Evolutionary conservation across 2,797 vertebrate genomes (phyloP).

Genomic region (Melanotaenia trifasciata): DNA sequence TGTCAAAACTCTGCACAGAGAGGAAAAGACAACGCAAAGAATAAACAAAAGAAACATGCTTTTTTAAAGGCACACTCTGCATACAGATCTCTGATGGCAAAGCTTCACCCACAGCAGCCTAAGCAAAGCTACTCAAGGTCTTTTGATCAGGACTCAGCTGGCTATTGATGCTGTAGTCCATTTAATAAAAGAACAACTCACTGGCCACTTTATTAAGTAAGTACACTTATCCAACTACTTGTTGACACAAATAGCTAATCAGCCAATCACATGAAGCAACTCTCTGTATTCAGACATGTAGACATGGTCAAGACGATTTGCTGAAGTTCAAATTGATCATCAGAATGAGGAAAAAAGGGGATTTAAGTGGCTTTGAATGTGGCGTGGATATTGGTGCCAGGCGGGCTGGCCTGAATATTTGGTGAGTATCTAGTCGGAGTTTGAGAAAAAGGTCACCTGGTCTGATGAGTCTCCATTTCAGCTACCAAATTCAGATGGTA

Average conservation of each 20-base stretch:
- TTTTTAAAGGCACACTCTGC: constrained; percentile 75
- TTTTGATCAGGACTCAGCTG: constrained; percentile 21
- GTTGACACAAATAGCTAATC: background rate
- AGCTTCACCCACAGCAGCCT: constrained; percentile 63
- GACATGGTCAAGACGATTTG: background rate
- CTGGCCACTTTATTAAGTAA: background rate
- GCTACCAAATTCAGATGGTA: background rate
- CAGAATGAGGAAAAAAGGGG: background rate
- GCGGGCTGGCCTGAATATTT: background rate
- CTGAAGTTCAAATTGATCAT: background rate
- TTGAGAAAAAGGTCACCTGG: background rate
- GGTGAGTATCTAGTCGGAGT: too few species aligned
- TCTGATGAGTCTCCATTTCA: background rate
- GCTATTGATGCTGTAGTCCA: constrained; percentile 1
- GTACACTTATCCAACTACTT: background rate
- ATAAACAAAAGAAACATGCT: constrained; percentile 82
- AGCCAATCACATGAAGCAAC: too few species aligned
- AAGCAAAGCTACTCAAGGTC: constrained; percentile 44
- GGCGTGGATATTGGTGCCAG: too few species aligned
- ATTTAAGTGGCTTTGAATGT: background rate
- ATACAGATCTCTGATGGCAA: constrained; percentile 73
- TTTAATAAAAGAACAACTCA: background rate
- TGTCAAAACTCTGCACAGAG: constrained; percentile 79
- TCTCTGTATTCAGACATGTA: too few species aligned
- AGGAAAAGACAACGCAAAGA: constrained; percentile 80